phyloP scores from a whole-genome alignment of 2,888 invertebrate species.

The Adelphocoris suturalis region DNA sequence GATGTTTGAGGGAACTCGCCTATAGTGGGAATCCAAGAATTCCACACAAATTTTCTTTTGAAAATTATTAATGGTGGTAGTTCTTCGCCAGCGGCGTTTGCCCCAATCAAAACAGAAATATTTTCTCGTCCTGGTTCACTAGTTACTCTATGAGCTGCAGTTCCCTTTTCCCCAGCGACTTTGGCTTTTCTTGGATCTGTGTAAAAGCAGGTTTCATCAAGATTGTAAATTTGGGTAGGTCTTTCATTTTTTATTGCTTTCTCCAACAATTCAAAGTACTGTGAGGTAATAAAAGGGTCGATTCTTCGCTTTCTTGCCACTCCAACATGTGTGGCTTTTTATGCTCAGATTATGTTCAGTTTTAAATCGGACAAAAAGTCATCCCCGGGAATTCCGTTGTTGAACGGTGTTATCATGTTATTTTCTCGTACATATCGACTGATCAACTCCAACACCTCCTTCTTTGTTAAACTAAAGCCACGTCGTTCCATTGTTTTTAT shows the following conservation, averaged over 20 bases:
- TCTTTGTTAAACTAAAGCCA: slow-evolving; percentile 36
- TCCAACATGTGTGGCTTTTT: not conserved
- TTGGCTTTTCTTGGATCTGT: slow-evolving; percentile 33
- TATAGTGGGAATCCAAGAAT: slow-evolving; percentile 75
- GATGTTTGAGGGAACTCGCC: not conserved
- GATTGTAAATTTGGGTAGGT: slow-evolving; percentile 49
- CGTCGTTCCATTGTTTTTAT: slow-evolving; percentile 40
- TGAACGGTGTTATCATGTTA: slow-evolving; percentile 59
- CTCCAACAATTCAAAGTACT: slow-evolving; percentile 44
- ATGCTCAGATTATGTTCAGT: slow-evolving; percentile 22
- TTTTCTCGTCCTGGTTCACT: slow-evolving; percentile 77
- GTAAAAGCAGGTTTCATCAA: slow-evolving; percentile 35
- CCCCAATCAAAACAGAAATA: slow-evolving; percentile 76
- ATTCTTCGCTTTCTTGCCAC: not conserved
- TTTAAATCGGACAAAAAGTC: slow-evolving; percentile 75
- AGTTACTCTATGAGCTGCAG: slow-evolving; percentile 72
- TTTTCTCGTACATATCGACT: slow-evolving; percentile 15
- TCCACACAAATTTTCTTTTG: slow-evolving; percentile 78
- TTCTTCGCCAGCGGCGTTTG: slow-evolving; percentile 76
- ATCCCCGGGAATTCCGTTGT: slow-evolving; percentile 75
- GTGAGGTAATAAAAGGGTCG: slow-evolving; percentile 35
- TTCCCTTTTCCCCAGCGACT: slow-evolving; percentile 23
- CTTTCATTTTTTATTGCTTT: not conserved
- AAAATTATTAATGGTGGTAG: slow-evolving; percentile 77
- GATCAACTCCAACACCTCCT: slow-evolving; percentile 29